phyloP scores from a whole-genome alignment of 2,888 invertebrate species.

The Allolobophora icterica region DNA sequence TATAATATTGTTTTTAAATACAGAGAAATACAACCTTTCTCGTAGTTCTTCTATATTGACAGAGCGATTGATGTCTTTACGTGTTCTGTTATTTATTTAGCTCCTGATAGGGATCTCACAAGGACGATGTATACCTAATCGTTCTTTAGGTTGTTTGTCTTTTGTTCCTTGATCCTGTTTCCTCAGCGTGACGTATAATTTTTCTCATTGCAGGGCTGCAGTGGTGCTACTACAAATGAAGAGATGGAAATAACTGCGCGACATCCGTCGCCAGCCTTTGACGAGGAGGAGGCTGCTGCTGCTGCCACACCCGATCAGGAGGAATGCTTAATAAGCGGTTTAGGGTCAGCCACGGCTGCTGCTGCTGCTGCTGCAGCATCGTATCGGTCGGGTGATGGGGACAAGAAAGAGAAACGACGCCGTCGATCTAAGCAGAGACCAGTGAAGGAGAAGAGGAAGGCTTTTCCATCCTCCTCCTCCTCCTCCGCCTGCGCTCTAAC shows the following conservation, averaged over 20 bases:
- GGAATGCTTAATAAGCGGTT: background rate
- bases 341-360: background rate
- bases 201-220: background rate
- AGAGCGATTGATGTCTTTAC: background rate
- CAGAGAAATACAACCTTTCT: background rate
- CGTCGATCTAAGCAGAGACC: background rate
- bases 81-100: no score
- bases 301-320: background rate
- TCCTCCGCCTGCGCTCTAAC: background rate
- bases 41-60: background rate
- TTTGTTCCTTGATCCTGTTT: background rate
- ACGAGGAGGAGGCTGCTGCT: background rate
- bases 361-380: background rate
- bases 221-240: background rate
- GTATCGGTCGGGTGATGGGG: background rate
- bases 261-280: background rate
- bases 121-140: background rate
- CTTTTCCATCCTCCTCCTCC: no score
- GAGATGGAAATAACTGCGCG: conserved; percentile 17
- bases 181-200: background rate
- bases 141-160: background rate
- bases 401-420: conserved; percentile 17
- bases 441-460: background rate
- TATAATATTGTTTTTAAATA: no score
- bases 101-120: background rate